Conservation (phyloP, 2,888 invertebrate genomes). For the Apomyelois bistriatella region DNA sequence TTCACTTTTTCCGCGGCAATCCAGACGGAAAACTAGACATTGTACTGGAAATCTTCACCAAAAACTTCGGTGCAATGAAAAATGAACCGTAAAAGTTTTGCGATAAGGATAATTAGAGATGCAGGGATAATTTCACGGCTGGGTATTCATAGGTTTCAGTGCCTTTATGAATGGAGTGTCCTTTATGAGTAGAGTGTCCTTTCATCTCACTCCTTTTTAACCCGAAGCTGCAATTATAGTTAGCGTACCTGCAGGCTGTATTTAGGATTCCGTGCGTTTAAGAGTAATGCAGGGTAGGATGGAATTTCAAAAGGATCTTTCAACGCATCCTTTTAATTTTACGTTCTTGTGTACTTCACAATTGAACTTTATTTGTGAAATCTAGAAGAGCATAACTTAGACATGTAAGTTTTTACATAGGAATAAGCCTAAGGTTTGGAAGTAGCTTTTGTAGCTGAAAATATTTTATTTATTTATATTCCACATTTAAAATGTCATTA, state of each 20-base stretch:
- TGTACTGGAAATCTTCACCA: slow-evolving; percentile 28
- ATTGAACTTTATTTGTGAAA: background rate
- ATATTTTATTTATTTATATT: too few species aligned
- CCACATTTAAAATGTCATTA: too few species aligned
- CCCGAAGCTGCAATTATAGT: slow-evolving; percentile 73
- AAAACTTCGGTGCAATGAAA: background rate
- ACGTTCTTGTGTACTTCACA: background rate
- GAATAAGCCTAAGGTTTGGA: too few species aligned
- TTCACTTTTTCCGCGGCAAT: slow-evolving; percentile 58
- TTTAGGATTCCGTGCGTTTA: slow-evolving; percentile 40
- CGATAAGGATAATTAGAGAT: background rate
- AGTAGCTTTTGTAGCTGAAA: too few species aligned
- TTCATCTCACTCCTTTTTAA: slow-evolving; percentile 65
- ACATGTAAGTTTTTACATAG: too few species aligned
- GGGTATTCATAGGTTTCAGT: slow-evolving; percentile 47
- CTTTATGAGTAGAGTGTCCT: slow-evolving; percentile 62
- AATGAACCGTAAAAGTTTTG: background rate
- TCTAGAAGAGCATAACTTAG: too few species aligned
- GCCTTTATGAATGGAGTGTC: slow-evolving; percentile 59
- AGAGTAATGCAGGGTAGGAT: background rate
- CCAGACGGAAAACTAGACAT: slow-evolving; percentile 60
- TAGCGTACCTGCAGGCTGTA: slow-evolving; percentile 59
- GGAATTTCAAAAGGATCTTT: background rate
- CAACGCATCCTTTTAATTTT: background rate
- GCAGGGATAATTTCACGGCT: slow-evolving; percentile 26